These are phyloP conservation scores for Sinocyclocheilus grahami DNA, from an alignment of 2,113 vertebrate genomes.

Conservation along the genomic window DNA sequence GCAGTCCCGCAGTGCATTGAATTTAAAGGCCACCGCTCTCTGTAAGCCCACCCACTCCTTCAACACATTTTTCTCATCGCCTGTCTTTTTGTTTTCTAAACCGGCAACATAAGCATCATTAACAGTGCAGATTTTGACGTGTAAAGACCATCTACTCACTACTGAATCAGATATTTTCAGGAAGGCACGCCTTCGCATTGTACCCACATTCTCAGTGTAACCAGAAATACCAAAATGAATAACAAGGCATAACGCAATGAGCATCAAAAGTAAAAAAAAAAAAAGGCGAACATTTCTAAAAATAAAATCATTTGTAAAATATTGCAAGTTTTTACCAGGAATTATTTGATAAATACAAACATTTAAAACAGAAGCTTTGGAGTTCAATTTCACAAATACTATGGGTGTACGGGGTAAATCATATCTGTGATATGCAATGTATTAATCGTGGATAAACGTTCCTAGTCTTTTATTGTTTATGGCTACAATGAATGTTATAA, in stretches of 20 bases:
- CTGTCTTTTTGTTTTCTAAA: neutral
- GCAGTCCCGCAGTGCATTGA: neutral
- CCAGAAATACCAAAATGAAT: conserved; percentile 13
- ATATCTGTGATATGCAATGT: neutral
- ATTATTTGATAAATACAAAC: neutral
- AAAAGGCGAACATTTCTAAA: no score
- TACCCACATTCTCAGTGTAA: neutral
- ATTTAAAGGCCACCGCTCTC: conserved; percentile 15
- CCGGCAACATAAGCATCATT: neutral
- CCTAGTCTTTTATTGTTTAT: neutral
- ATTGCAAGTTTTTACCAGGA: no score
- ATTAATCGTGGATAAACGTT: neutral
- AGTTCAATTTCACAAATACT: neutral
- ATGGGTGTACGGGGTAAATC: neutral
- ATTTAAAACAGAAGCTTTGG: neutral
- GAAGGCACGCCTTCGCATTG: conserved; percentile 4
- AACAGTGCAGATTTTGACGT: no score
- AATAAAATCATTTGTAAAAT: no score
- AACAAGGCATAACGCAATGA: neutral
- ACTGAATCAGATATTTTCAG: neutral
- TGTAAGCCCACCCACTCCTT: conserved; percentile 23
- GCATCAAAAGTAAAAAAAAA: neutral
- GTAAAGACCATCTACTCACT: neutral
- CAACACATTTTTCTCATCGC: conserved; percentile 3
- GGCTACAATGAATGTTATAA: conserved; percentile 32